Evolutionary conservation across 2,797 vertebrate genomes (phyloP).

Genomic region (Denticeps clupeoides): DNA sequence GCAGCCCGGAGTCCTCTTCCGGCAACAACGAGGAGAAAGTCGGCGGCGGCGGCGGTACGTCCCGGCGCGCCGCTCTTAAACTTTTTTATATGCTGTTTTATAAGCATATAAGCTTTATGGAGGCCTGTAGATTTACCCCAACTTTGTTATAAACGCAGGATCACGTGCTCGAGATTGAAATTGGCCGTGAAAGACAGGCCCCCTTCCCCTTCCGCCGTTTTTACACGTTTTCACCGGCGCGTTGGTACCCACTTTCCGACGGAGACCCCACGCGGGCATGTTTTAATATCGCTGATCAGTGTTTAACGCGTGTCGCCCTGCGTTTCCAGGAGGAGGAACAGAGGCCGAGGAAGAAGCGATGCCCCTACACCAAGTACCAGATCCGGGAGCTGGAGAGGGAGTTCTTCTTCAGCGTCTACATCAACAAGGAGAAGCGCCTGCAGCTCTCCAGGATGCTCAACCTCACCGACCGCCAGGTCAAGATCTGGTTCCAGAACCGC

Average conservation of each 20-base stretch:
- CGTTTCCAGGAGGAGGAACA: slow-evolving; percentile 66
- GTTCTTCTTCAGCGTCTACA: slow-evolving; percentile 99
- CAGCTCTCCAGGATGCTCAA: slow-evolving; percentile 96
- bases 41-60: slow-evolving; percentile 82
- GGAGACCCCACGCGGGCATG: no score
- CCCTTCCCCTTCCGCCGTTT: slow-evolving; percentile 58
- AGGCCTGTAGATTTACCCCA: slow-evolving; percentile 91
- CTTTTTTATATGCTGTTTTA: slow-evolving; percentile 99
- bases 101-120: slow-evolving; percentile 98
- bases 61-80: slow-evolving; percentile 86
- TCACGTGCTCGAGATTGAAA: slow-evolving; percentile 98
- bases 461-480: slow-evolving; percentile 94
- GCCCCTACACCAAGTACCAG: slow-evolving; percentile 94
- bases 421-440: slow-evolving; percentile 97
- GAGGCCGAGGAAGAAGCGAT: slow-evolving; percentile 92
- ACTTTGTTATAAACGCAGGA: slow-evolving; percentile 94
- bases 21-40: slow-evolving; percentile 90
- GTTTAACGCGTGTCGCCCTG: no score
- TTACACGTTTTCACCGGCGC: no score
- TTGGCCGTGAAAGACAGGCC: slow-evolving; percentile 91
- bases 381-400: slow-evolving; percentile 96
- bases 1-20: slow-evolving; percentile 90
- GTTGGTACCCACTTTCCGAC: no score
- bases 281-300: no score
- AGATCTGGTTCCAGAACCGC: slow-evolving; percentile 99